Base-by-base conservation (phyloP, 1,140 invertebrate species). In the Macrocentrus cingulum region DNA sequence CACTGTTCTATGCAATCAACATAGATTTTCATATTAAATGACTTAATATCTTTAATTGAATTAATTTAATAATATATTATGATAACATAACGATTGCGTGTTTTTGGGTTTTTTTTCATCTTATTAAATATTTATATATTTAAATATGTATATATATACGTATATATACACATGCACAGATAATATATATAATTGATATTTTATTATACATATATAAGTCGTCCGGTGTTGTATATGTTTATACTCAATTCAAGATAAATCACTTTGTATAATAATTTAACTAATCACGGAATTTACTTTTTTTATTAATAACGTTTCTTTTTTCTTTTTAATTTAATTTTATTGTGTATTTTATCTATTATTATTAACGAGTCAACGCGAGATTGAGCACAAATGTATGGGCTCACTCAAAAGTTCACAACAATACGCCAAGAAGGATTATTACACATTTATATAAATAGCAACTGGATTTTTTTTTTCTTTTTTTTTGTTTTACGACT, bases 71-170 rank as follows among this genome's bases (percentile, higher is more conserved):
- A 66, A 68, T 62, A 68, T 64, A 65, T 64, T 57, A 64, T 18
- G 55, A 54, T 60, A 23, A 52, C 52, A 55, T 56, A 53, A 39
- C 51, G 53, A 48, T 48, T 32, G n/a, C n/a, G n/a, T n/a, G n/a
- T 54, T 60, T 54, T 29, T 36, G 44, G 13, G 56, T 63, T 20
- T 49, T 50, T 18, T 8, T n/a, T 8, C 32, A 25, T 16, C n/a
- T 63, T 68, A 68, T 52, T 51, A 34, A 62, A 66, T 70, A 62
- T 70, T 70, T 66, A 64, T 64, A 64, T 63, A 67, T 63, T 41
- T 64, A 56, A 62, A 70, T 66, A 68, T 65, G 67, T 63, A 68
- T 61, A 70, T 65, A 70, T 70, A 64, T 67, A 62, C 60, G 62
- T 67, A 65, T 68, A 66, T 65, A 36, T 56, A 50, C 45, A 56